Conservation (phyloP, 2,113 vertebrate genomes). For the Pelecanoides urinatrix region DNA sequence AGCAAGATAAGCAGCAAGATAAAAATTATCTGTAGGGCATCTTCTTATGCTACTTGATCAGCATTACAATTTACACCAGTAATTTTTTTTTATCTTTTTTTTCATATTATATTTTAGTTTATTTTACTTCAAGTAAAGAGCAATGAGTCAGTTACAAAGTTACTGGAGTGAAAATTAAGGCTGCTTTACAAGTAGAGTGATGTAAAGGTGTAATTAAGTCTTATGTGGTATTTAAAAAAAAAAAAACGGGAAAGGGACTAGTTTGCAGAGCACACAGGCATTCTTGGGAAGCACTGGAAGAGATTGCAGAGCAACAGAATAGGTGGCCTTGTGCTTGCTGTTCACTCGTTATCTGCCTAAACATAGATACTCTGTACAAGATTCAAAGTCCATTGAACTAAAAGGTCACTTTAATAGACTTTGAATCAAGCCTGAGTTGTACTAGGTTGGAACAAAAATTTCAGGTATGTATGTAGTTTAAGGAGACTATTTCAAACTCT, state of each 20-base stretch:
- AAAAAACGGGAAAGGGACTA: neutral
- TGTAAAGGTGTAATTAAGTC: neutral
- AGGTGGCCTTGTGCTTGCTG: neutral
- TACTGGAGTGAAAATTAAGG: neutral
- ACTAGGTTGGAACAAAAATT: neutral
- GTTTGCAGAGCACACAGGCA: neutral
- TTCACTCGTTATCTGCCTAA: neutral
- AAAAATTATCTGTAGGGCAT: neutral
- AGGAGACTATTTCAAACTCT: neutral
- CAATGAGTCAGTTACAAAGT: neutral
- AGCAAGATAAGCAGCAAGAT: neutral
- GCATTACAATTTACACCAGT: neutral
- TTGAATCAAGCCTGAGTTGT: neutral
- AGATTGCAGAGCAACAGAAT: neutral
- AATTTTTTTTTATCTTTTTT: neutral
- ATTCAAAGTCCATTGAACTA: slow-evolving; percentile 6
- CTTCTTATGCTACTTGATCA: neutral
- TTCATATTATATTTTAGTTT: no score
- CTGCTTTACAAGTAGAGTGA: neutral
- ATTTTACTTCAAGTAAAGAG: neutral
- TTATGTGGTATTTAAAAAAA: neutral
- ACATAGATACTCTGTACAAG: neutral
- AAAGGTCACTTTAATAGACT: neutral
- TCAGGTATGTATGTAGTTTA: neutral
- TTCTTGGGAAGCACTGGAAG: neutral